phyloP scores from a whole-genome alignment of 2,113 vertebrate genomes.

The Morone saxatilis region DNA sequence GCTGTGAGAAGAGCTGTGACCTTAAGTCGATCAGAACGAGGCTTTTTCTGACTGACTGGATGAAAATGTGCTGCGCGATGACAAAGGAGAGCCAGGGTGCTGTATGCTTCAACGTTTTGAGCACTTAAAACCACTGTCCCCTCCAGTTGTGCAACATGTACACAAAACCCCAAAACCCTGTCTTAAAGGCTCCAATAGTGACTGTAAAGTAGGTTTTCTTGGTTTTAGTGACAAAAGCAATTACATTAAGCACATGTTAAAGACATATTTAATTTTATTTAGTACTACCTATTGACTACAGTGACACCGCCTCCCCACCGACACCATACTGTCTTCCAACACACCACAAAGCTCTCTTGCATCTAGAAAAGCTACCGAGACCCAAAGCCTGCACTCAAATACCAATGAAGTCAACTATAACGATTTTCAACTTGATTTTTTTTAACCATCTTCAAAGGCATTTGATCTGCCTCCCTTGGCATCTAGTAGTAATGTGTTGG shows the following conservation, averaged over 20 bases:
- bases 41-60: slow-evolving; percentile 32
- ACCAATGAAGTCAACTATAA: slow-evolving; percentile 70
- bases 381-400: slow-evolving; percentile 67
- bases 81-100: slow-evolving; percentile 37
- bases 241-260: slow-evolving; percentile 17
- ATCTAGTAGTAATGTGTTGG: slow-evolving; percentile 75
- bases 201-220: background rate
- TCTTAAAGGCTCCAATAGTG: background rate
- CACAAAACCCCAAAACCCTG: too few relatives aligned
- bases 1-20: slow-evolving; percentile 55
- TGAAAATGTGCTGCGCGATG: slow-evolving; percentile 49
- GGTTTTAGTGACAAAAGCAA: slow-evolving; percentile 2
- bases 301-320: slow-evolving; percentile 12
- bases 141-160: background rate
- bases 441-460: slow-evolving; percentile 78
- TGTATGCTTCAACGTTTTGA: slow-evolving; percentile 16
- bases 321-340: slow-evolving; percentile 35
- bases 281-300: slow-evolving; percentile 11
- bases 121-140: slow-evolving; percentile 5
- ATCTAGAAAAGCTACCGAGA: slow-evolving; percentile 48
- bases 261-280: slow-evolving; percentile 41
- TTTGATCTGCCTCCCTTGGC: slow-evolving; percentile 79
- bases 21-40: slow-evolving; percentile 47
- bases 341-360: slow-evolving; percentile 26
- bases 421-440: slow-evolving; percentile 72